Evolutionary conservation across 2,888 invertebrate species (phyloP), one percentile per base, ranked within the genome.

Genomic region (Archaeoteleia sp.): DNA sequence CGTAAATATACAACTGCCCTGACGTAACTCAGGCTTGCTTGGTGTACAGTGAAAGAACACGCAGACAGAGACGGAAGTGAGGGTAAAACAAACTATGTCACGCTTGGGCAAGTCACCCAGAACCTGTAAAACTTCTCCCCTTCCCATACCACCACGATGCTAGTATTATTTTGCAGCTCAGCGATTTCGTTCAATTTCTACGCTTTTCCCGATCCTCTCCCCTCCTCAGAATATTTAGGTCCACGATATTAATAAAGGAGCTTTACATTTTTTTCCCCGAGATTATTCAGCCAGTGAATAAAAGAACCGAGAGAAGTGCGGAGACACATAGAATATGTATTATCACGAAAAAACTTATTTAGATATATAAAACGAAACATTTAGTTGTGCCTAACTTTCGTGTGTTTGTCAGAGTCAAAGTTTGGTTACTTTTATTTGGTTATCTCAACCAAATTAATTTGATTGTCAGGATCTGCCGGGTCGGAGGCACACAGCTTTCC

Each of bases 1-100:
- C 45, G 58, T 53, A 58, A 57, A 53, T 67, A 62, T 39, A 57
- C 51, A 32, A 49, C 49, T 49, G 54, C 39, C 29, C 25, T 12
- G n/a, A 13, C 51, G 49, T 60, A 58, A 60, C 49, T 67, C 42
- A 29, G 32, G 37, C 43, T 40, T 42, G 12, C 30, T 54, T 53
- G 35, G 43, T 14, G 46, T 30, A 46, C 35, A 37, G 39, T 30
- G 20, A 51, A 65, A 57, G 53, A 66, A 66, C 35, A 34, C 32
- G 51, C 43, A 30, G 43, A 43, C 29, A 15, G 14, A 27, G 7
- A 32, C 25, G 17, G 17, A 20, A 45, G 35, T 29, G 32, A 46
- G 37, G 35, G 8, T 37, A 35, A 57, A 63, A 57, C 30, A 49
- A 55, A 51, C 55, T 34, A 27, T 45, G 45, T 49, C 29, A 49